Evolutionary conservation across 2,888 invertebrate genomes (phyloP), one percentile per base, ranked within the genome.

Genomic region (Limnephilus lunatus): DNA sequence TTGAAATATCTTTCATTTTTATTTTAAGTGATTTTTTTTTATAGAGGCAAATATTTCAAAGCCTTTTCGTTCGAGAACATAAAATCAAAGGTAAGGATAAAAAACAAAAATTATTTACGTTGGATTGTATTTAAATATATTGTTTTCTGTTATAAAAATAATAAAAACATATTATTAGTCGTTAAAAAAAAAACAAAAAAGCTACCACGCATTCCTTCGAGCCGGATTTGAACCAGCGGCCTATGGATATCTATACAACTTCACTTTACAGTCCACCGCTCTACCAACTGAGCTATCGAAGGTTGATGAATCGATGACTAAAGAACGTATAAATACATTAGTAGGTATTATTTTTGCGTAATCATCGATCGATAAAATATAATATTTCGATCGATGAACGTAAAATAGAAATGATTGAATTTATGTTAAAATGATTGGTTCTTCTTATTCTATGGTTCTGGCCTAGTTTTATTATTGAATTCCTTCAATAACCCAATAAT

Each of bases 251-350:
- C 68, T 68, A 68, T 68, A 68, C 68, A 68, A n/a, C 68, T 25
- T 68, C 68, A 68, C 68, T 25, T 68, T 96, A 96, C 96, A 96
- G 96, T 96, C 96, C 96, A 96, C 96, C 96, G 96, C 96, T 96
- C 96, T 96, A 96, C 96, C 96, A 96, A 96, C 96, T 96, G 96
- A 96, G 96, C 96, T 96, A 96, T 96, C 96, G 96, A 96, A 96
- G 96, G 96, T 94, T 93, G 5, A 1, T 9, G 1, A 0, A 0
- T 2, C 2, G 25, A 0, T 2, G 25, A 25, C 68, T 11, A 68
- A 68, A 68, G 68, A 5, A 68, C 9, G 1, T 68, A 68, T 68
- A 68, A 68, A 68, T 9, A 25, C n/a, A 9, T 25, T n/a, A 68
- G 25, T 68, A n/a, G 25, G 25, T 68, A 68, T 68, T 25, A 19